Percentiles rank a stretch among this genome's conserved stretches.
These are phyloP conservation scores for Tragulus kanchil DNA, from an alignment of 2,113 vertebrate genomes.

Conservation along the genomic window DNA sequence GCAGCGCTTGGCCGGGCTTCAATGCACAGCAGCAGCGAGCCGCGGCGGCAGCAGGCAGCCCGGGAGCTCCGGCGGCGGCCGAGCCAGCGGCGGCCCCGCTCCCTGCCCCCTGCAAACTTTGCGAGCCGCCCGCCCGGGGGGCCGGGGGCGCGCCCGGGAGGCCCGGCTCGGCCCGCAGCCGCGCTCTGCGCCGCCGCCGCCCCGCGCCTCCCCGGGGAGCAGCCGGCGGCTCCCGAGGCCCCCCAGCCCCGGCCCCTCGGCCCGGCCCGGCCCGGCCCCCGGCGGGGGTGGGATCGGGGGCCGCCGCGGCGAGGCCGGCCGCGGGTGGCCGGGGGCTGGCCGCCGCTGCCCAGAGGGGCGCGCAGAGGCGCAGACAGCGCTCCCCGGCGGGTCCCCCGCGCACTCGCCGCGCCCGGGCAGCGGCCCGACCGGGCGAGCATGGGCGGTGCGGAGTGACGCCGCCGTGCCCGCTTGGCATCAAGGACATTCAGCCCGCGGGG, in stretches of 20 bases:
- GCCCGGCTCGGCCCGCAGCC: slow-evolving; percentile 65
- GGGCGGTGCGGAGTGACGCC: slow-evolving; percentile 84
- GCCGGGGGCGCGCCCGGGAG: slow-evolving; percentile 71
- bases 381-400: slow-evolving; percentile 72
- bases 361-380: slow-evolving; percentile 64
- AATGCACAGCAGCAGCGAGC: slow-evolving; percentile 83
- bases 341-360: slow-evolving; percentile 26
- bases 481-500: slow-evolving; percentile 84
- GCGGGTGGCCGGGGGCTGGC: slow-evolving; percentile 23
- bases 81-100: slow-evolving; percentile 79
- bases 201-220: slow-evolving; percentile 76
- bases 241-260: slow-evolving; percentile 69
- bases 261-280: slow-evolving; percentile 37
- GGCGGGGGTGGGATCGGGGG: slow-evolving; percentile 12
- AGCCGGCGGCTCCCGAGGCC: slow-evolving; percentile 59
- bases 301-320: slow-evolving; percentile 9
- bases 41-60: slow-evolving; percentile 84
- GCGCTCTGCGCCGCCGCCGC: slow-evolving; percentile 46
- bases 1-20: slow-evolving; percentile 85
- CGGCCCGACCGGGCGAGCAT: slow-evolving; percentile 77
- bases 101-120: slow-evolving; percentile 84
- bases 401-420: slow-evolving; percentile 75
- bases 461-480: slow-evolving; percentile 84
- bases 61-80: slow-evolving; percentile 81
- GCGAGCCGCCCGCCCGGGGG: slow-evolving; percentile 71